Evolutionary conservation across 1,140 invertebrate genomes (phyloP), one percentile per base, ranked within the genome.

Genomic region (Sitodiplosis mosellana): DNA sequence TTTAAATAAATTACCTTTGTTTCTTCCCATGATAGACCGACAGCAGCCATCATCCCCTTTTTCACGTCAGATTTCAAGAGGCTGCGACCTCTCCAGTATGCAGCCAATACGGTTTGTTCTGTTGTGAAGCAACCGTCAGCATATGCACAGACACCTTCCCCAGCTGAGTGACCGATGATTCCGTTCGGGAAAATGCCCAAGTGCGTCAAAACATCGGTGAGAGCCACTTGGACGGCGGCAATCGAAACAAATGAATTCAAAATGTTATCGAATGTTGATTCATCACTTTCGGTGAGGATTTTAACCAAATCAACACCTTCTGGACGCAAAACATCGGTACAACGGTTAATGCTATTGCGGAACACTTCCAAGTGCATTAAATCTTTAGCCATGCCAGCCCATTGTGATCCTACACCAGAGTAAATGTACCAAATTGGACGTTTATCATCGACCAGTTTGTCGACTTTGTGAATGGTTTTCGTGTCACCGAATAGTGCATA

Each of bases 321-420:
- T 3, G 80, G 76, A 54, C 77, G 73, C 0, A 98, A 65, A 2
- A 80, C 74, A 43, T 80, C 76, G 5, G 83, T 79, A 48, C 80
- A 83, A 45, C 76, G 76, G 51, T 76, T 67, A 47, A 98, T 79
- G 27, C 82, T 82, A 22, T 76, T 68, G 37, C 76, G 74, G 64
- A 97, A 97, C 0, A 70, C 63, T 43, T 87, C 79, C 33, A 98
- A 69, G 34, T 70, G 57, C 72, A 96, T 79, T 34, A 98, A 68
- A 18, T 82, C 73, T 57, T 78, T 78, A 5, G 77, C 91, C 92
- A 97, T 97, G 51, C 87, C 88, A 41, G 79, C 70, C 92, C 92
- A 98, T 68, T 99, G 93, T 34, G 81, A 81, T 11, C 93, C 94
- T 91, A 97, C 96, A 36, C 93, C 94, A 42, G 90, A 84, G 66